Conservation (phyloP, 2,888 invertebrate genomes). For the Exocentrus adspersus region DNA sequence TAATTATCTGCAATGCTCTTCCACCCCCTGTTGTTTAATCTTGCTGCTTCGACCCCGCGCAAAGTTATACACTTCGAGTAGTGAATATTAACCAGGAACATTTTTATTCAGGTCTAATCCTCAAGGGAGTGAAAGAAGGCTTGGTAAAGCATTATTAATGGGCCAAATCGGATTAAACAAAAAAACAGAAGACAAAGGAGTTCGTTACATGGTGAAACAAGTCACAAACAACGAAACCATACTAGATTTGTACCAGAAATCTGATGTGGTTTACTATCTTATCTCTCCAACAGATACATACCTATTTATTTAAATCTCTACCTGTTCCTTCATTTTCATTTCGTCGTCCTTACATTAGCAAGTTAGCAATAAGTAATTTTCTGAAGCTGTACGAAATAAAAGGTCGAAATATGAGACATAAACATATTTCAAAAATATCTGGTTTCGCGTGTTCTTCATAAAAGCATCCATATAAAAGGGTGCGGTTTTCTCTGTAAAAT, state of each 20-base stretch:
- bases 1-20: slow-evolving; percentile 37
- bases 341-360: too few relatives aligned
- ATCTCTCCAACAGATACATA: too few relatives aligned
- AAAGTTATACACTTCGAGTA: slow-evolving; percentile 11
- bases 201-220: too few relatives aligned
- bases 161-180: neutral
- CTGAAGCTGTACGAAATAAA: too few relatives aligned
- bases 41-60: slow-evolving; percentile 30
- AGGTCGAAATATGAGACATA: neutral
- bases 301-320: too few relatives aligned
- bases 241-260: too few relatives aligned
- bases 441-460: slow-evolving; percentile 25
- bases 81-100: slow-evolving; percentile 21
- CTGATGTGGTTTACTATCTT: too few relatives aligned
- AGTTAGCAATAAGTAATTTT: too few relatives aligned
- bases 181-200: too few relatives aligned
- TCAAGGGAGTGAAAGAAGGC: neutral
- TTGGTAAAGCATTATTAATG: slow-evolving; percentile 1
- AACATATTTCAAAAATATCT: slow-evolving; percentile 18
- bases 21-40: slow-evolving; percentile 34
- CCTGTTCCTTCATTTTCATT: too few relatives aligned
- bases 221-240: too few relatives aligned
- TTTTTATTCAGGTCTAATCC: slow-evolving; percentile 19
- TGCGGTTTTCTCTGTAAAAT: slow-evolving; percentile 12
- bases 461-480: slow-evolving; percentile 31